Percentiles rank a stretch among this genome's conserved stretches.
Evolutionary conservation across 2,113 vertebrate species (phyloP).

Genomic region (Platichthys stellatus): DNA sequence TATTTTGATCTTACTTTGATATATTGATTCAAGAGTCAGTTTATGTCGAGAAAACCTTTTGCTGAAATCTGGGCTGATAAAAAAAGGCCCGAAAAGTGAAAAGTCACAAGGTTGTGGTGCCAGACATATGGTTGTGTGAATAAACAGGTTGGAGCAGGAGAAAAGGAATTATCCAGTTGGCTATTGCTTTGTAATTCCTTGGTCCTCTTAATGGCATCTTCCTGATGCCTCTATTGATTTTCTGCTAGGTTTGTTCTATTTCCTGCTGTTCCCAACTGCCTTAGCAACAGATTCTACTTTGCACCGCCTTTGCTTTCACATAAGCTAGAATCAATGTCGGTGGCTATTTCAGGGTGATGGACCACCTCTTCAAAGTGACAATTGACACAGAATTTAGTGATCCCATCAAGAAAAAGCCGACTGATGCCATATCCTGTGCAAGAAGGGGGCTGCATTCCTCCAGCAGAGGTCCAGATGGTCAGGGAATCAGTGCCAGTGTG

Average conservation of each 20-base stretch:
- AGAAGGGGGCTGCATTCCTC: conserved; percentile 43
- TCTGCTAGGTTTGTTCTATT: neutral
- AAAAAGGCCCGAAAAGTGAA: conserved; percentile 7
- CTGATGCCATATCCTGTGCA: conserved; percentile 40
- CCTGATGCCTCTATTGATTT: conserved; percentile 58
- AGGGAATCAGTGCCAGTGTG: conserved; percentile 27
- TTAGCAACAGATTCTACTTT: conserved; percentile 16
- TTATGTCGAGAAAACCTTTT: conserved; percentile 14
- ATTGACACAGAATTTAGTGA: conserved; percentile 21
- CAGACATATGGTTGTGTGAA: conserved; percentile 53
- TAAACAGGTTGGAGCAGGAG: conserved; percentile 21
- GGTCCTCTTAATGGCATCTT: conserved; percentile 21
- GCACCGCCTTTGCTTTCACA: conserved; percentile 8
- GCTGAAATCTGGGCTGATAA: conserved; percentile 4
- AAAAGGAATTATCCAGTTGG: conserved; percentile 49
- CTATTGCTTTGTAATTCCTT: conserved; percentile 36
- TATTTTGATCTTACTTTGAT: conserved; percentile 13
- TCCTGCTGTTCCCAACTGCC: conserved; percentile 48
- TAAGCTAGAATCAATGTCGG: conserved; percentile 20
- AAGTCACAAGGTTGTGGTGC: conserved; percentile 4
- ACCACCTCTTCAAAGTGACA: conserved; percentile 19
- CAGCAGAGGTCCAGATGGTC: conserved; percentile 41
- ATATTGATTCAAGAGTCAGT: conserved; percentile 14
- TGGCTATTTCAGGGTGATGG: conserved; percentile 8
- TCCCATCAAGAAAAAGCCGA: conserved; percentile 24